Base-by-base conservation (phyloP, 2,888 invertebrate genomes). In the Branchellion lobata region DNA sequence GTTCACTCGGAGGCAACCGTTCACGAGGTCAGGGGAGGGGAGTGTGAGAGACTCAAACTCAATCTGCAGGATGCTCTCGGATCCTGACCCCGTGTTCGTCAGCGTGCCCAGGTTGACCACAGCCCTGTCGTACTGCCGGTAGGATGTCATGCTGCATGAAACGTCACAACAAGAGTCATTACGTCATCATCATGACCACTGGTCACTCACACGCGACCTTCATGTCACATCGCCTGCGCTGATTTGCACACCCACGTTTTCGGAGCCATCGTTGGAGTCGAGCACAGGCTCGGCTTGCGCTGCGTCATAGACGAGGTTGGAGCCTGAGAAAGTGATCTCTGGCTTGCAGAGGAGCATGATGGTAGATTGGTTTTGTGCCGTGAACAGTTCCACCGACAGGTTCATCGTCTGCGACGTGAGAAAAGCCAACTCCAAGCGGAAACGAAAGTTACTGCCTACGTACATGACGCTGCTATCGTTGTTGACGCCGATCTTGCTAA, bases 271-370 rank as follows among this genome's bases (percentile, higher is more conserved):
- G 57, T 82, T 82, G 5, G 85, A 82, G 33, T 85, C 85, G 80
- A 84, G 81, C 5, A 78, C 78, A 0, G 81, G 81, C 5, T 0
- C 33, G 3, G 79, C 81, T 5, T 78, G 36, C 1, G 78, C 57
- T 3, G 47, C n/a, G 81, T 81, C 24, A 61, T 77, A 51, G 1
- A 24, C 14, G 0, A 86, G 81, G 77, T 84, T 84, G n/a, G 11
- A 40, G 0, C 86, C 86, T 0, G 81, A 78, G 5, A 74, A 79
- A 18, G 80, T 68, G 2, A 86, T 83, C 0, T 78, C 74, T 5
- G 85, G 85, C 61, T 85, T 83, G 82, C 87, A 87, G 71, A 87
- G 81, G 73, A 85, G 84, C 86, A 87, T 86, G 3, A 86, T 82
- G 29, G 85, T 84, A 14, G 84, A 84, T n/a, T 83, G 84, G 79